Evolutionary conservation across 2,797 vertebrate species (phyloP).

Genomic region (Pyrocephalus nanus): DNA sequence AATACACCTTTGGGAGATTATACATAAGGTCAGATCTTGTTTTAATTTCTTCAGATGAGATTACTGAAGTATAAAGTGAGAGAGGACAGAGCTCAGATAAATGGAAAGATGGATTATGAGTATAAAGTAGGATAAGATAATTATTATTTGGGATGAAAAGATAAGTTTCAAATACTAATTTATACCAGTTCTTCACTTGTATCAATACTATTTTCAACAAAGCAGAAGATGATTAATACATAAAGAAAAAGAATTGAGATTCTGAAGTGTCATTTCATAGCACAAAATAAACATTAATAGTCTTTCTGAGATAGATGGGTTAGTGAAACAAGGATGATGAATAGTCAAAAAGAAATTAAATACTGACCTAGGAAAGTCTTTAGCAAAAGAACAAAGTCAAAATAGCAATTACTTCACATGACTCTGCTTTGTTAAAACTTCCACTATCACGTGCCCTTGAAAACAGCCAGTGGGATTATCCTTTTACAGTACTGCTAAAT

Average conservation of each 20-base stretch:
- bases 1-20: constrained; percentile 18
- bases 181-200: not conserved
- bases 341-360: not conserved
- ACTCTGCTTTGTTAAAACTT: not conserved
- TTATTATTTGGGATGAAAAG: not conserved
- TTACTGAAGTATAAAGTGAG: not conserved
- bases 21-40: not conserved
- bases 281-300: not conserved
- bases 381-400: not conserved
- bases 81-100: not conserved
- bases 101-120: not conserved
- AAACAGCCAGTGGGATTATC: not conserved
- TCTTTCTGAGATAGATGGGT: not conserved
- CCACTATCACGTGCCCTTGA: not conserved
- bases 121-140: not conserved
- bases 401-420: not conserved
- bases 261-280: constrained; percentile 6
- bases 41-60: not conserved
- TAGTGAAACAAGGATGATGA: not conserved
- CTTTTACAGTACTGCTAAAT: not conserved
- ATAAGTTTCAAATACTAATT: not conserved
- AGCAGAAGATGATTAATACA: not conserved
- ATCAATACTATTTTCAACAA: not conserved
- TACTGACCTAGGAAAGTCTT: not conserved
- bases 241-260: not conserved